Percentiles rank a stretch among this genome's conserved stretches.
These are phyloP conservation scores for Heteractis magnifica DNA, from an alignment of 92 coral and sea anemone genomes.

Conservation along the genomic window DNA sequence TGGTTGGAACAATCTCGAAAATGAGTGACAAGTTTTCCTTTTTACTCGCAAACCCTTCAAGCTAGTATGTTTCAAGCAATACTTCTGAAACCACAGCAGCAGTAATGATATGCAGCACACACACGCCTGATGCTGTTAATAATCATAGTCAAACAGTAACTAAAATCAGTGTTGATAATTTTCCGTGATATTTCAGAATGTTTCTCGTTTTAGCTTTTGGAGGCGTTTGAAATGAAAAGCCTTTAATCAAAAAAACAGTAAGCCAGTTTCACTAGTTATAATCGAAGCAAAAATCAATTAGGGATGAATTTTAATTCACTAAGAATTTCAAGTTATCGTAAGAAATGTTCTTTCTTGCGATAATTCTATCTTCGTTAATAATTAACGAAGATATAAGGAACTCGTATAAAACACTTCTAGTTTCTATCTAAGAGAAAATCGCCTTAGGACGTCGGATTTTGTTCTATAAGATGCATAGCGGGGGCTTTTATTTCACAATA, in stretches of 20 bases:
- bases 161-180: background rate
- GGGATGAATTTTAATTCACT: background rate
- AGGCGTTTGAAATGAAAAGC: background rate
- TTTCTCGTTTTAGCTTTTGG: background rate
- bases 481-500: background rate
- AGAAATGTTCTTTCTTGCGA: background rate
- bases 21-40: slow-evolving; percentile 7
- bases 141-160: background rate
- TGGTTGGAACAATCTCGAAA: background rate
- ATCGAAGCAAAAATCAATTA: background rate
- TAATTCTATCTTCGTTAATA: background rate
- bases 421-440: background rate
- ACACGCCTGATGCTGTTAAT: background rate
- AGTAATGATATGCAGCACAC: background rate
- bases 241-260: background rate
- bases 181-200: background rate
- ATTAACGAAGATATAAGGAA: background rate
- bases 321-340: background rate
- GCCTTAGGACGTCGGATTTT: background rate
- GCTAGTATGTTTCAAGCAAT: background rate
- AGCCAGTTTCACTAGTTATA: background rate
- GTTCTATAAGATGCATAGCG: background rate
- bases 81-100: background rate
- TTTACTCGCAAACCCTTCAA: background rate
- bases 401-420: background rate